Base-by-base conservation (phyloP, 2,888 invertebrate species). In the Pseudoips prasinana region DNA sequence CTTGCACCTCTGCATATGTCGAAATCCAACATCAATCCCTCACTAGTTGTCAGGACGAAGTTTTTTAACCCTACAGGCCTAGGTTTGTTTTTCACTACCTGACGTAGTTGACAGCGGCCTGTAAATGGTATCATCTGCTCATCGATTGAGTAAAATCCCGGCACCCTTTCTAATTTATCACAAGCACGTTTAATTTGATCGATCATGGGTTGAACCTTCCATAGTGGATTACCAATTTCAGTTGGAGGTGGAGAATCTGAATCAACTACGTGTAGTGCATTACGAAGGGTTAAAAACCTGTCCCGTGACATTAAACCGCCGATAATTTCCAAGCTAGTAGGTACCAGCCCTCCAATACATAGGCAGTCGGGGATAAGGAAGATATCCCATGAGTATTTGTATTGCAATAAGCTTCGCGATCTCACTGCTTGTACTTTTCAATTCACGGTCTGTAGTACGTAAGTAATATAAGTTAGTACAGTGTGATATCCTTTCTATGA, bases 11-110 rank as follows among this genome's bases (percentile, higher is more conserved):
- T 24, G n/a, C 45, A 49, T 8, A 45, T 38, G 4, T 43, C 35
- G 6, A 54, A 57, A 39, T 56, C 47, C 2, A 56, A 19, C 42
- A 54, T 48, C 10, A 57, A 28, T 5, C 50, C 56, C 10, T 43
- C 46, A 29, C 39, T 39, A n/a, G 52, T 47, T 1, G 49, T 47
- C 1, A 43, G 20, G 4, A 51, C 41, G 28, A 52, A 42, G 19
- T 45, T 53, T 37, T 54, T 51, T 11, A 54, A 26, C 7, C 54
- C 54, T n/a, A 41, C 40, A 11, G 46, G 47, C 8, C 46, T 36
- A 9, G 46, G 45, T 22, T 56, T 47, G 18, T 42, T 46, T 24
- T 27, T 33, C 0, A 47, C 44, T n/a, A 46, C 44, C 22, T 54
- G 53, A 2, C 51, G 34, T 3, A 50, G 20, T 3, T 26, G n/a